Base-by-base conservation (phyloP, 2,113 vertebrate species). In the Peromyscus maniculatus region DNA sequence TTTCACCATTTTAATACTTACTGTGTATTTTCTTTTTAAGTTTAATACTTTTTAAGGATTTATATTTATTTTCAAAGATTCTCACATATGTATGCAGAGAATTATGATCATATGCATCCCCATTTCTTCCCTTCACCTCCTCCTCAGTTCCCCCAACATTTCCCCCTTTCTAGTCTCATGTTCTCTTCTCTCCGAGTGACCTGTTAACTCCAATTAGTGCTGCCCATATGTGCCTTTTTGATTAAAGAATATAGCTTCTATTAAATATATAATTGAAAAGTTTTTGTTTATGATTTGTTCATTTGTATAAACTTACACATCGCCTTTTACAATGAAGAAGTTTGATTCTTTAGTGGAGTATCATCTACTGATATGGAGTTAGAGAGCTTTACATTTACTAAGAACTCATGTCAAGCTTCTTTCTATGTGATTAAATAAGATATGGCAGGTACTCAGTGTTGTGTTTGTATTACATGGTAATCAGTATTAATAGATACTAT, bases 201-300 rank as follows among this genome's bases (percentile, higher is more conserved):
- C 0, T 10, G 39, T 67, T 86, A 87, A 66, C 43, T 49, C 62
- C 64, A 87, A 3, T 49, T 49, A 46, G 43, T 87, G 43, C 28
- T 87, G 62, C 28, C 84, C 28, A 49, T 46, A 67, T 67, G 83
- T 87, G 16, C 28, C 33, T 88, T 39, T 57, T 62, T 88, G 49
- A 64, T 55, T 43, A 33, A 95, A 71, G 39, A 96, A 21, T 96
- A 39, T 80, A 93, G 69, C 31, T 82, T 82, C 69, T 72, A 33
- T 80, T 97, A 91, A 80, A 26, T 91, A 36, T 64, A 24, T 77
- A 59, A 66, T 77, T 89, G 36, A 43, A 93, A 67, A 28, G 72
- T 43, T 96, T 86, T 7, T 82, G 33, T 64, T 83, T 96, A 55
- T 66, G 21, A 93, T 79, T 93, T 93, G 26, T 89, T 64, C 39